phyloP scores from a whole-genome alignment of 2,888 invertebrate genomes.

The Drosophila peninsularis region DNA sequence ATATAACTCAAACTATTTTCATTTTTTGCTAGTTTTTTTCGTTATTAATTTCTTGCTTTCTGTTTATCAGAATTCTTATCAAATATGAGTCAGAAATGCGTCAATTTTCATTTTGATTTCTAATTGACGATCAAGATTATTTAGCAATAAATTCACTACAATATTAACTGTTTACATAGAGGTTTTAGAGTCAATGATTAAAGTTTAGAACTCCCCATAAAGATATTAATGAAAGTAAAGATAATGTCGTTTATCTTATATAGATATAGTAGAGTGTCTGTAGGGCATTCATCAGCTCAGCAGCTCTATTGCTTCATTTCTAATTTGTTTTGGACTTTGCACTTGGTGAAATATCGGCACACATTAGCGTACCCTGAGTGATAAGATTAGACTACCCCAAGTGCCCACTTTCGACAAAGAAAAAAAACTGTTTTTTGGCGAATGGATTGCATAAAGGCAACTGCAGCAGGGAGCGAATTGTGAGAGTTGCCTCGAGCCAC shows the following conservation, averaged over 20 bases:
- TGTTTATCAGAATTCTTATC: constrained; percentile 43
- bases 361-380: constrained; percentile 46
- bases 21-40: not conserved
- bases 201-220: not conserved
- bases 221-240: not conserved
- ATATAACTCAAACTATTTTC: constrained; percentile 3
- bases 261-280: not conserved
- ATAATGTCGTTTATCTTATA: not conserved
- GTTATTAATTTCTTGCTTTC: constrained; percentile 10
- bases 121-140: constrained; percentile 48
- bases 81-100: constrained; percentile 62
- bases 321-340: constrained; percentile 51
- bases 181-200: not conserved
- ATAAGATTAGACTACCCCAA: constrained; percentile 60
- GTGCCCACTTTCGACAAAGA: constrained; percentile 4
- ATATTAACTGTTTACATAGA: not conserved
- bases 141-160: constrained; percentile 1
- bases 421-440: constrained; percentile 21
- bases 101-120: constrained; percentile 46
- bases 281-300: constrained; percentile 13
- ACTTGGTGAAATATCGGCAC: constrained; percentile 34
- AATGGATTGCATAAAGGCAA: constrained; percentile 21
- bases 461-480: constrained; percentile 10
- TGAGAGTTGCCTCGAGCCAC: constrained; percentile 37
- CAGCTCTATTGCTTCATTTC: not conserved